phyloP scores from a whole-genome alignment of 2,113 vertebrate genomes.

The Oncorhynchus nerka region DNA sequence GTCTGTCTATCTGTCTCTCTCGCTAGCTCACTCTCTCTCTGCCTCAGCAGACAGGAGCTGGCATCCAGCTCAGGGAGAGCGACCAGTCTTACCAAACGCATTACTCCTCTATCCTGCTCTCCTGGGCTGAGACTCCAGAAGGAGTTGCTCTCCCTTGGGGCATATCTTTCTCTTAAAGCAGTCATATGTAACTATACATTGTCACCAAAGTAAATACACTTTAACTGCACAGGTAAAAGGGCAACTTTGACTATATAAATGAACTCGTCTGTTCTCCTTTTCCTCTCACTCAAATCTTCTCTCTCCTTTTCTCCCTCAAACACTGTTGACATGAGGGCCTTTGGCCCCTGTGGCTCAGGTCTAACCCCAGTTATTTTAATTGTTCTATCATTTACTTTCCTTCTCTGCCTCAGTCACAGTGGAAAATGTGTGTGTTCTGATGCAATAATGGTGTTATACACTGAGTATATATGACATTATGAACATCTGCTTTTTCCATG shows the following conservation, averaged over 20 bases:
- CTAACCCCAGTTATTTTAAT: not conserved
- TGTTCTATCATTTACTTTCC: not conserved
- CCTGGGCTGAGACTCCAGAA: too few species aligned
- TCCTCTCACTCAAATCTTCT: not conserved
- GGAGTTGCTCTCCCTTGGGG: too few species aligned
- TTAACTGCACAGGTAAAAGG: too few species aligned
- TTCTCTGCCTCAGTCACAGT: not conserved
- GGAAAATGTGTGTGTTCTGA: not conserved
- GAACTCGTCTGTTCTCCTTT: not conserved
- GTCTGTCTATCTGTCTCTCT: conserved; percentile 7
- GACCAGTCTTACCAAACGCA: too few species aligned
- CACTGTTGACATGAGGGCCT: not conserved
- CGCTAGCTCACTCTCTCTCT: not conserved
- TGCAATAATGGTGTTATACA: not conserved
- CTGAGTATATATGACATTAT: too few species aligned
- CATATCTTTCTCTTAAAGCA: too few species aligned
- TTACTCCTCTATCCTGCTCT: too few species aligned
- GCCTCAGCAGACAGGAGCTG: not conserved
- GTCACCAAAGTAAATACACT: too few species aligned
- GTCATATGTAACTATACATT: too few species aligned
- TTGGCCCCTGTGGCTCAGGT: not conserved
- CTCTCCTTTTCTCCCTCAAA: not conserved
- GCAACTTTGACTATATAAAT: too few species aligned
- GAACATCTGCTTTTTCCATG: too few species aligned
- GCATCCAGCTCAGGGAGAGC: too few species aligned